Evolutionary conservation across 2,797 vertebrate genomes (phyloP).

Genomic region (Megaceryle alcyon): DNA sequence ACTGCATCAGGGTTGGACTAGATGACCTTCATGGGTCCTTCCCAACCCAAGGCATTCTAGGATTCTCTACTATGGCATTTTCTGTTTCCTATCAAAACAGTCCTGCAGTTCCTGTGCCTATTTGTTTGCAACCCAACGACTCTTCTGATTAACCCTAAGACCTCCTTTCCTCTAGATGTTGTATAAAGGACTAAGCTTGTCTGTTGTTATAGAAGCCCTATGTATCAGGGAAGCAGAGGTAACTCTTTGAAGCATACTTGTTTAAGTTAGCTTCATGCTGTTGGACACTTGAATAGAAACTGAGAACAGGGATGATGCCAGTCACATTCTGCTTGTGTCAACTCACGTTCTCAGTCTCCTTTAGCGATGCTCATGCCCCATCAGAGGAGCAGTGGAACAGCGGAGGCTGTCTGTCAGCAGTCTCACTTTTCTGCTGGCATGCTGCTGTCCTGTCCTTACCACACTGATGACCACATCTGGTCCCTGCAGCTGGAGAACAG

Average conservation of each 20-base stretch:
- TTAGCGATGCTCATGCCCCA: not conserved
- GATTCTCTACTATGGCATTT: not conserved
- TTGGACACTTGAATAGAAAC: accelerated
- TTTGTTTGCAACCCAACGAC: not conserved
- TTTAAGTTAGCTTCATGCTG: not conserved
- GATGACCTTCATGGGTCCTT: no score
- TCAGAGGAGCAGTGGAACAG: not conserved
- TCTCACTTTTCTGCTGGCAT: not conserved
- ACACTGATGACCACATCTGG: accelerated
- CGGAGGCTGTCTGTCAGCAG: not conserved
- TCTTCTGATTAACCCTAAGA: not conserved
- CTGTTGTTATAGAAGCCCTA: not conserved
- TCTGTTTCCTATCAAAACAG: not conserved
- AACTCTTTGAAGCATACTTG: not conserved
- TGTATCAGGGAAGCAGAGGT: not conserved
- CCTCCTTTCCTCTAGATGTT: not conserved
- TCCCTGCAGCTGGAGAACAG: not conserved
- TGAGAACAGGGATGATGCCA: not conserved
- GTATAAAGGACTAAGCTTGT: not conserved
- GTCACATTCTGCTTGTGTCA: not conserved
- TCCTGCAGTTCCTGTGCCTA: accelerated
- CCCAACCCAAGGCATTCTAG: no score
- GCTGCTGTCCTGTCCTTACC: not conserved
- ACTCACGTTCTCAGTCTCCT: not conserved
- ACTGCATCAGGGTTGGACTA: no score